Base-by-base conservation (phyloP, 2,888 invertebrate species). In the Tolmerus cingulatus region DNA sequence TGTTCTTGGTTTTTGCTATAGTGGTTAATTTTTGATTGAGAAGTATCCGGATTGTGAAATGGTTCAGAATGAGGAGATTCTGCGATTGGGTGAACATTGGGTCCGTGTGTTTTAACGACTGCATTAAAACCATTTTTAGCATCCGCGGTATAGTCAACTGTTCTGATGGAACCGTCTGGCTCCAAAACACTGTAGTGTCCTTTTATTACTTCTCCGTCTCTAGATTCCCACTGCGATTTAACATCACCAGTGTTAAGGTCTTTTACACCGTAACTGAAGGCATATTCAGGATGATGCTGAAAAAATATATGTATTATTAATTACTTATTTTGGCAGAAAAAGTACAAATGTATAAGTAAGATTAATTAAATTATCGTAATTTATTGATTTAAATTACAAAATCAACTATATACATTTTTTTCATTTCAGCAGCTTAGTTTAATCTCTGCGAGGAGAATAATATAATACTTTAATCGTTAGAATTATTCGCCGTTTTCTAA, bases 161-260 rank as follows among this genome's bases (percentile, higher is more conserved):
- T 93, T 81, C 94, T 92, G 87, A 94, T 92, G 7, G 94, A 93
- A 79, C 96, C 95, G 90, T 95, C 95, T 55, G 95, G 94, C 91
- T 95, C 95, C 81, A 96, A 91, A 27, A 96, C 93, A 89, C 95
- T 95, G 91, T 96, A 96, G 77, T 93, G 94, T 0, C 94, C 94
- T 88, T 93, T 93, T 16, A 94, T 93, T 0, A 92, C 91, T 88
- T 93, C 93, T 0, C 93, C 94, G 81, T 94, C 93, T 81, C 94
- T 93, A 34, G 94, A 94, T 89, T 94, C 94, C 94, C 94, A 94
- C 90, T 94, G 94, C 2, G 94, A 93, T 89, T 94, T 94, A 0
- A 94, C 92, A 89, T 94, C 94, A 2, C 94, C 94, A 0, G 94
- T 94, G 89, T 94, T 93, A 5, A 93, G 90, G 90, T 94, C 94